Conservation (phyloP, 2,797 vertebrate genomes). For the Pempheris klunzingeri region DNA sequence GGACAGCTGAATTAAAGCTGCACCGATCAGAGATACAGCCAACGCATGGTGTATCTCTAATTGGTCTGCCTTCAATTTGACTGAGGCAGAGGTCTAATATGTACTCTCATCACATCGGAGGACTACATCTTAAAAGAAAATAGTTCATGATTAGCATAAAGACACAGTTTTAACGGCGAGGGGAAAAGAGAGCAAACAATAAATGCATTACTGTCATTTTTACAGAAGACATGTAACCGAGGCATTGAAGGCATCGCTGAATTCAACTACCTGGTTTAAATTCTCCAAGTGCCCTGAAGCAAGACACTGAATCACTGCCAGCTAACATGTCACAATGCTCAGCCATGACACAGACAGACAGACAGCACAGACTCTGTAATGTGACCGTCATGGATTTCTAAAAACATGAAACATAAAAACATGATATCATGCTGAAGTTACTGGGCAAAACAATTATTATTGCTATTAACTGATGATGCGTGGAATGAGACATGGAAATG, state of each 20-base stretch:
- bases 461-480: background rate
- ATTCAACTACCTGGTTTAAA: slow-evolving; percentile 3
- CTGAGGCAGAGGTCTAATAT: slow-evolving; percentile 9
- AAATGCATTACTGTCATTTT: background rate
- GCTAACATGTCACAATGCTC: background rate
- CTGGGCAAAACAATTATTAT: background rate
- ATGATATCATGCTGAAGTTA: background rate
- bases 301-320: background rate
- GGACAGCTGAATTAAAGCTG: no score
- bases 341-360: no score
- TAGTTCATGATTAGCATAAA: slow-evolving; percentile 49
- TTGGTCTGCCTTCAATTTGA: slow-evolving; percentile 25
- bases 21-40: no score
- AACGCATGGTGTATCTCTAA: slow-evolving; percentile 25
- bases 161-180: slow-evolving; percentile 24
- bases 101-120: slow-evolving; percentile 35
- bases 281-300: background rate
- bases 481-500: background rate
- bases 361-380: background rate
- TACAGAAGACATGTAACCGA: background rate
- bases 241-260: background rate
- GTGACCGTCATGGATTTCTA: no score
- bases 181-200: slow-evolving; percentile 31
- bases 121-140: slow-evolving; percentile 14
- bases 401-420: no score